phyloP scores from a whole-genome alignment of 2,113 vertebrate species.

The Hemibagrus wyckioides region DNA sequence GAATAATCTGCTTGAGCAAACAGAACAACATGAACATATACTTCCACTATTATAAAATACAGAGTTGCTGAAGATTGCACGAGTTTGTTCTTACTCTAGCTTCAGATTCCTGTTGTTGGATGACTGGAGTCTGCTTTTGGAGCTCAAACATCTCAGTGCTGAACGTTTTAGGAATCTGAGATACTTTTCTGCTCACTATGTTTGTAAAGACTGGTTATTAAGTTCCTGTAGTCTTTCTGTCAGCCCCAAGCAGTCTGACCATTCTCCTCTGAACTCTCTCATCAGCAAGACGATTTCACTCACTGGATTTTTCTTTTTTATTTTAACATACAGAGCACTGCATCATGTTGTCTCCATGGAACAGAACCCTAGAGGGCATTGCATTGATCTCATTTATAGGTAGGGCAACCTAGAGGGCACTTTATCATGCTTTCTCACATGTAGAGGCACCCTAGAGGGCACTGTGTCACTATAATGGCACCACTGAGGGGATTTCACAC shows the following conservation, averaged over 20 bases:
- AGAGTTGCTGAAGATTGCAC: neutral
- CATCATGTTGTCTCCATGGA: neutral
- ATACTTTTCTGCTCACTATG: neutral
- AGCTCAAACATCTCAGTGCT: neutral
- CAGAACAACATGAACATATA: neutral
- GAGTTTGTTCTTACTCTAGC: neutral
- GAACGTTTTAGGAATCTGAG: no score
- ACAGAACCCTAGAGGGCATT: neutral
- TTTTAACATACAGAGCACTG: neutral
- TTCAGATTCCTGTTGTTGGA: no score
- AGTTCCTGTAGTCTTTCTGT: neutral
- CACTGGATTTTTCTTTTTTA: neutral
- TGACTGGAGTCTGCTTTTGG: no score
- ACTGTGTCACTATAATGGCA: neutral
- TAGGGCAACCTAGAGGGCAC: neutral
- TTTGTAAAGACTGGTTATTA: neutral
- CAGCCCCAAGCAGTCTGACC: neutral
- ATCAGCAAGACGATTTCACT: neutral
- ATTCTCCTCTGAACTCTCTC: neutral
- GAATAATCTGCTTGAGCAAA: constrained; percentile 58
- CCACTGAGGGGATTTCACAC: no score
- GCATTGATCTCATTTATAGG: no score
- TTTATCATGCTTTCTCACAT: neutral
- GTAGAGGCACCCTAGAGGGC: neutral
- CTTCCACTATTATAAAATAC: neutral